These are phyloP conservation scores for Plecturocebus donacophilus DNA, from an alignment of 2,113 vertebrate genomes.

Conservation along the genomic window DNA sequence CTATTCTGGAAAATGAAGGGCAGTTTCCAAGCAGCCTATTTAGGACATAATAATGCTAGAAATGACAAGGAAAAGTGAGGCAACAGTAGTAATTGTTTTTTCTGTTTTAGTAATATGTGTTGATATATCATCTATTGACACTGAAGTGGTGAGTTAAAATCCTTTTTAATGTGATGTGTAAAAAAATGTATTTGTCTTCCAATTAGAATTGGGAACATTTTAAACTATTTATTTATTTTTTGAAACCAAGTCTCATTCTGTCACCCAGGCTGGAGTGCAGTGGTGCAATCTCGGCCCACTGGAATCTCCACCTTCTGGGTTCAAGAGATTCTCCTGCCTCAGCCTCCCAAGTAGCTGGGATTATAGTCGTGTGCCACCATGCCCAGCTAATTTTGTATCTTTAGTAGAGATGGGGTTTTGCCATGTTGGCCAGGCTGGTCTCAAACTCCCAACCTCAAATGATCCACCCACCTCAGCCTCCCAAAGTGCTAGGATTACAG, in stretches of 20 bases:
- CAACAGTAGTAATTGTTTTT: not conserved
- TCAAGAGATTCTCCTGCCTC: no score
- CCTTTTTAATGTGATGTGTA: not conserved
- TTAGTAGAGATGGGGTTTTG: no score
- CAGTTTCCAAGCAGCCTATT: not conserved
- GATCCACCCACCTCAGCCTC: not conserved
- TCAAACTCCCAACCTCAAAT: not conserved
- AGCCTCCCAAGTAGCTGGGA: no score
- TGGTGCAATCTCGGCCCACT: no score
- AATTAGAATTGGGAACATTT: not conserved
- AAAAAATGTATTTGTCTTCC: constrained; percentile 18
- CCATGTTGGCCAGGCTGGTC: not conserved
- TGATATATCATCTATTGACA: not conserved
- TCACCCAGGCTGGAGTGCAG: no score
- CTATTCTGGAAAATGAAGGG: not conserved
- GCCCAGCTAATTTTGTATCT: no score
- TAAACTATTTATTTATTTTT: not conserved
- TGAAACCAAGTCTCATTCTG: no score
- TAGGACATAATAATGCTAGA: not conserved
- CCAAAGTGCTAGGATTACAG: no score
- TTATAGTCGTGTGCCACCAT: no score
- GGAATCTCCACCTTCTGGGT: no score
- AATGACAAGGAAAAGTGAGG: not conserved
- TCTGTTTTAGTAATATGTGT: not conserved
- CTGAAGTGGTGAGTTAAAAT: not conserved